Conservation (phyloP, 2,797 vertebrate species). For the Platalea minor region DNA sequence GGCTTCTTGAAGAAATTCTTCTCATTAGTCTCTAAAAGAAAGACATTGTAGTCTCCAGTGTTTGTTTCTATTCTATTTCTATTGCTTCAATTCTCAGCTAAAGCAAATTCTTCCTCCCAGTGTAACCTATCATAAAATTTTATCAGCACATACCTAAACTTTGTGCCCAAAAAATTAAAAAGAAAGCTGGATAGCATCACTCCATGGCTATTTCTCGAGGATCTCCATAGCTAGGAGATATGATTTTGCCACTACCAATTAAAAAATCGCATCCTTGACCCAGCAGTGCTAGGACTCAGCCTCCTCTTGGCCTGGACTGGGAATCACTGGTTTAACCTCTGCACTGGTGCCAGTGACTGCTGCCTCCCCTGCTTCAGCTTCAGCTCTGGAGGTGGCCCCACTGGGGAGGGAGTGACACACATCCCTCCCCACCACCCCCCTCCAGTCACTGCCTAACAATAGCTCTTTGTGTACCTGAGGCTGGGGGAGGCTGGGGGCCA, state of each 20-base stretch:
- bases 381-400: neutral
- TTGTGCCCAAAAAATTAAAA: neutral
- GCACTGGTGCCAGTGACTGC: neutral
- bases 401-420: neutral
- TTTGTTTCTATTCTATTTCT: neutral
- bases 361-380: neutral
- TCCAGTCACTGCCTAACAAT: neutral
- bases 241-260: neutral
- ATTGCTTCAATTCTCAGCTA: neutral
- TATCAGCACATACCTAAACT: neutral
- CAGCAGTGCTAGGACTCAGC: neutral
- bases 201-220: neutral
- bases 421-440: accelerated
- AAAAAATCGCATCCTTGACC: neutral
- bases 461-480: neutral
- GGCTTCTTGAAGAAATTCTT: neutral
- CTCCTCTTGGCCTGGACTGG: neutral
- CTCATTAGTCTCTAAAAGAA: neutral
- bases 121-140: neutral
- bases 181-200: neutral
- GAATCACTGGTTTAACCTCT: neutral
- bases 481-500: neutral
- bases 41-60: neutral
- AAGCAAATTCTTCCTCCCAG: neutral
- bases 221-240: neutral